Conservation (phyloP, 2,113 vertebrate species). For the Ciconia boyciana region DNA sequence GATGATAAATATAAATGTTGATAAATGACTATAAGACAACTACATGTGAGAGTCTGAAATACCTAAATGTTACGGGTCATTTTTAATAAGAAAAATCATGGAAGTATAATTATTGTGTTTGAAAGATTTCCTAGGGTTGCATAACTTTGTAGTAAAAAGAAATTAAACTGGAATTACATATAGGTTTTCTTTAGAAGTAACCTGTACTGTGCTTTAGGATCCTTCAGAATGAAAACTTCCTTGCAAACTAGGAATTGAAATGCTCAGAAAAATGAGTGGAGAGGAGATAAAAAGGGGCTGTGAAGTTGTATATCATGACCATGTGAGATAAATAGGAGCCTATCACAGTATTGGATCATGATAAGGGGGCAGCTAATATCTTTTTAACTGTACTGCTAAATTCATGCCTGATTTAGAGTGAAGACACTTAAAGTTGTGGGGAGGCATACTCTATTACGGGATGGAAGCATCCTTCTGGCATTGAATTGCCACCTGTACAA, state of each 20-base stretch:
- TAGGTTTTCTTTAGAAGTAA: neutral
- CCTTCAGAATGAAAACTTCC: neutral
- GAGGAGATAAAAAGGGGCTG: fast-evolving
- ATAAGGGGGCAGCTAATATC: neutral
- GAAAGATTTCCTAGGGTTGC: neutral
- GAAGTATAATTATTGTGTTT: neutral
- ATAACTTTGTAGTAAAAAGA: neutral
- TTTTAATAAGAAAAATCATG: neutral
- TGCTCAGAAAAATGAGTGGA: neutral
- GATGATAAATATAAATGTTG: neutral
- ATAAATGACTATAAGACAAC: neutral
- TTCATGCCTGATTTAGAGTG: neutral
- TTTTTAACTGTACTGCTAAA: neutral
- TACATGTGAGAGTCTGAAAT: neutral
- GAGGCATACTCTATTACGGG: neutral
- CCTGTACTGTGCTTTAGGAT: neutral
- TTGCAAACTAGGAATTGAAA: neutral
- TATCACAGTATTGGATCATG: neutral
- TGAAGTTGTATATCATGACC: neutral
- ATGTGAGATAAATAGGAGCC: neutral
- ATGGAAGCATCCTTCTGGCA: neutral
- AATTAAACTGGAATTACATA: neutral
- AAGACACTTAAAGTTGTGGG: neutral
- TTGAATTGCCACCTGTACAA: neutral
- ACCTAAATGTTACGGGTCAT: neutral